A percentile compares a stretch with the other conserved stretches of the same genome.
These are phyloP conservation scores for Rhinopomastus cyanomelas DNA, from an alignment of 2,113 vertebrate genomes.

Conservation along the genomic window DNA sequence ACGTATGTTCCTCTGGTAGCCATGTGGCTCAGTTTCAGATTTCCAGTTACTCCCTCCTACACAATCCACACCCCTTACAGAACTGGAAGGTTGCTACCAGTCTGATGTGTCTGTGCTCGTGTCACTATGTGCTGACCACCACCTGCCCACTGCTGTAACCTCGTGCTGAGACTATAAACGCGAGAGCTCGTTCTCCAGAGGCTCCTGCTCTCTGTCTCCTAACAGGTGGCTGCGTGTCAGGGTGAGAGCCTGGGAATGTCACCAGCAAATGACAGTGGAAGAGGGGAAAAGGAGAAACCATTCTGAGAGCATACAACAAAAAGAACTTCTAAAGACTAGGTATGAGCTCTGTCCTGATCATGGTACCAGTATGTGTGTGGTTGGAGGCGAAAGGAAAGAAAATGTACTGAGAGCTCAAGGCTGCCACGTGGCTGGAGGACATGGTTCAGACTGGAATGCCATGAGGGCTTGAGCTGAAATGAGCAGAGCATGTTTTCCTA, in stretches of 20 bases:
- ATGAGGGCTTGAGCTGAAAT: background rate
- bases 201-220: background rate
- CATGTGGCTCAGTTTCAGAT: slow-evolving; percentile 8
- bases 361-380: too few relatives aligned
- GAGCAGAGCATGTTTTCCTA: background rate
- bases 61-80: background rate
- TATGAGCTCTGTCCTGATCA: background rate
- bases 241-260: background rate
- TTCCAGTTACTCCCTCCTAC: background rate
- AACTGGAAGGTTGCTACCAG: background rate
- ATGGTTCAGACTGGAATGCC: background rate
- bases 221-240: background rate
- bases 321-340: background rate
- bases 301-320: background rate
- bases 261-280: background rate
- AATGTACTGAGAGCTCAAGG: background rate
- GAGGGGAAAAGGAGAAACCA: background rate
- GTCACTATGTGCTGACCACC: background rate
- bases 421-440: background rate
- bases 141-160: background rate
- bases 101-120: accelerated
- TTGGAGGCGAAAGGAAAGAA: background rate
- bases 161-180: background rate
- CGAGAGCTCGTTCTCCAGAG: background rate
- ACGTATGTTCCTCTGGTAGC: background rate